These are phyloP conservation scores for Cassiopea andromeda DNA, from an alignment of 30 jellyfish, hydroid and myxozoan genomes.

Conservation along the genomic window DNA sequence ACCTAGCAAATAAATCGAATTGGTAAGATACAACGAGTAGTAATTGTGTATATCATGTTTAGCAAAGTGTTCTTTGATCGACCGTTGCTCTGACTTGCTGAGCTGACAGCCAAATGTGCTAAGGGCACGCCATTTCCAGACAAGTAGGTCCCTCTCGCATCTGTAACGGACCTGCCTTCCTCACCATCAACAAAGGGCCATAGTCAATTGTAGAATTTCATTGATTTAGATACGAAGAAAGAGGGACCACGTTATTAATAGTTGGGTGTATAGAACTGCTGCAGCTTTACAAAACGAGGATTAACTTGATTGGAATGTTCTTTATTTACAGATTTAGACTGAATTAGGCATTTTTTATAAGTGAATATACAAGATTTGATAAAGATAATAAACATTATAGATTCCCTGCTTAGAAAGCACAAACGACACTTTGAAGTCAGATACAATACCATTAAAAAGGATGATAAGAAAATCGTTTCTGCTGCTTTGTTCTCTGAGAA, in stretches of 20 bases:
- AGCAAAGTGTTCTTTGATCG: no score
- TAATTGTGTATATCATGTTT: no score
- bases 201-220: neutral
- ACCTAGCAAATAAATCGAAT: no score
- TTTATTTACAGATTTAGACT: neutral
- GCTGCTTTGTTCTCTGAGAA: neutral
- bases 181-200: no score
- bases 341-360: neutral
- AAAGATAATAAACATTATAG: neutral
- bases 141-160: no score
- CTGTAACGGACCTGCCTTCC: no score
- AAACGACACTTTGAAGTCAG: neutral
- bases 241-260: neutral
- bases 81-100: no score
- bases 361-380: neutral
- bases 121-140: no score
- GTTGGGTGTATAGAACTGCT: neutral
- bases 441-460: neutral
- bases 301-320: neutral
- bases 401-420: neutral
- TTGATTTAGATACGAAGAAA: neutral
- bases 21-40: no score
- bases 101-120: no score
- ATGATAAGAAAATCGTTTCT: neutral
- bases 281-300: neutral